Conservation (phyloP, 2,113 vertebrate genomes). For the Sylvilagus bachmani region DNA sequence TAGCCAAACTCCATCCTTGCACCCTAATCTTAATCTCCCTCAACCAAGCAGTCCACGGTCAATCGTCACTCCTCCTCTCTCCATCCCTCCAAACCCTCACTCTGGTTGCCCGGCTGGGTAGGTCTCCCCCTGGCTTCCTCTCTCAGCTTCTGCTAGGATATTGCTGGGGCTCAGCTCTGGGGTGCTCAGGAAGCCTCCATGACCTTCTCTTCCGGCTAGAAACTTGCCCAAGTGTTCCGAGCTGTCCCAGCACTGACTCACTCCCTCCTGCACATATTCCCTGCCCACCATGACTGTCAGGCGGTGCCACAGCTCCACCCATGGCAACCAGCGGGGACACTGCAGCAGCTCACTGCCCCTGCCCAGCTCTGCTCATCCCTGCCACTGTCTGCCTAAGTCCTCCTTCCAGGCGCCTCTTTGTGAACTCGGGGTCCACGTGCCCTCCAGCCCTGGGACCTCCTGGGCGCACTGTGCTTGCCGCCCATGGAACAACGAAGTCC, state of each 20-base stretch:
- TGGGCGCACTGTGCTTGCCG: not conserved
- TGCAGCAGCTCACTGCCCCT: not conserved
- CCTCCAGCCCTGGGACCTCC: not conserved
- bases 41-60: not conserved
- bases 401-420: not conserved
- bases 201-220: not conserved
- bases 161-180: not conserved
- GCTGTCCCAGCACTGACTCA: not conserved
- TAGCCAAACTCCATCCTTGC: too few species aligned
- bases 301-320: not conserved
- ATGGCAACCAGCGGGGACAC: not conserved
- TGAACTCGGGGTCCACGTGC: rapidly evolving
- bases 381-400: not conserved
- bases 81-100: too few species aligned
- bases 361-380: not conserved
- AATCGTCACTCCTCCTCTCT: not conserved
- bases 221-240: not conserved
- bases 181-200: not conserved
- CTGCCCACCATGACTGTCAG: not conserved
- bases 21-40: too few species aligned
- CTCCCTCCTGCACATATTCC: not conserved
- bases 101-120: too few species aligned
- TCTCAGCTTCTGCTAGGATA: too few species aligned
- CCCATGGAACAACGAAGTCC: rapidly evolving
- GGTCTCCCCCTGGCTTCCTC: not conserved